Percentiles rank a stretch among this genome's conserved stretches.
phyloP scores from a whole-genome alignment of 2,888 invertebrate species.

The Pristionchus fissidentatus region DNA sequence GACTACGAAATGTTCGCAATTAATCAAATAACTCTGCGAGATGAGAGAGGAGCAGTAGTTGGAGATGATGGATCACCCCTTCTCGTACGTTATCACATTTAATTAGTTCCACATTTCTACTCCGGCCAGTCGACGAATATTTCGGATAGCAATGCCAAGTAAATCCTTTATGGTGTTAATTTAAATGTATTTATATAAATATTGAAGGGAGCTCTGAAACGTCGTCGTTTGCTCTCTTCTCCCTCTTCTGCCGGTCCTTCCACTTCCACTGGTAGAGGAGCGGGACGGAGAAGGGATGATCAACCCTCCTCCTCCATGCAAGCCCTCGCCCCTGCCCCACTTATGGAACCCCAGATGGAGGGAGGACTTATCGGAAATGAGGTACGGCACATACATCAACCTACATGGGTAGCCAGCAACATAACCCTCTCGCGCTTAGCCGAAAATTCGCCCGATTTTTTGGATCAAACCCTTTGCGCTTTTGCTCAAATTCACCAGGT shows the following conservation, averaged over 20 bases:
- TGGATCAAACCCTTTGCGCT: background rate
- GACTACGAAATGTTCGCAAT: background rate
- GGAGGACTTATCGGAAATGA: too few relatives aligned
- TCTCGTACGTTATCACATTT: background rate
- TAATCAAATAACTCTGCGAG: constrained; percentile 1
- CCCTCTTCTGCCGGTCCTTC: background rate
- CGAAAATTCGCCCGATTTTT: too few relatives aligned
- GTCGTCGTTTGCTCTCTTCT: constrained; percentile 25
- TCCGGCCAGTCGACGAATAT: too few relatives aligned
- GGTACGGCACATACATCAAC: too few relatives aligned
- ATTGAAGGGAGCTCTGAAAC: background rate
- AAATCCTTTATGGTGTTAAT: too few relatives aligned
- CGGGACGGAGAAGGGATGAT: background rate
- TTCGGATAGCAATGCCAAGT: too few relatives aligned
- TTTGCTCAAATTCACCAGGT: too few relatives aligned
- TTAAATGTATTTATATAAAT: too few relatives aligned
- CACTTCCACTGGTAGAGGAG: background rate
- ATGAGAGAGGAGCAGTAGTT: background rate
- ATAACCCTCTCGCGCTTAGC: too few relatives aligned
- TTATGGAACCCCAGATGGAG: too few relatives aligned
- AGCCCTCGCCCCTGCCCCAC: background rate
- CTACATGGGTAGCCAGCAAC: too few relatives aligned
- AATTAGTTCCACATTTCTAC: background rate
- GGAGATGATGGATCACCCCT: background rate
- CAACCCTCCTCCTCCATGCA: background rate